Evolutionary conservation across 2,113 vertebrate species (phyloP).

Genomic region (Thymallus thymallus): DNA sequence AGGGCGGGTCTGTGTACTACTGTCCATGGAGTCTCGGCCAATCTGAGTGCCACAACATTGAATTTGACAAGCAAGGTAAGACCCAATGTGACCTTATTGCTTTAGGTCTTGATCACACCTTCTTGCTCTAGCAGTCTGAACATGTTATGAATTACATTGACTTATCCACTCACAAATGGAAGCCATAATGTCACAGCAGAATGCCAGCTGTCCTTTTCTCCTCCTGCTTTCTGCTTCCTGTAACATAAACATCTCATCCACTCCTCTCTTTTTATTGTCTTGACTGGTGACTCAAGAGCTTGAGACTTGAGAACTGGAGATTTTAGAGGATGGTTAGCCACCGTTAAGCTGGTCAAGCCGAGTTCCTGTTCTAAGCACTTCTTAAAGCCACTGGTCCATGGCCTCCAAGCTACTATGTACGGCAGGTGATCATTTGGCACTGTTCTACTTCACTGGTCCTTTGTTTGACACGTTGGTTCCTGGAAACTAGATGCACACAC

Average conservation of each 20-base stretch:
- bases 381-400: conserved; percentile 10
- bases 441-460: conserved; percentile 39
- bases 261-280: conserved; percentile 1
- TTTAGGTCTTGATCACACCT: background rate
- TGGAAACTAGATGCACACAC: conserved; percentile 5
- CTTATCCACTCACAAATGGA: no score
- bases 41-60: conserved; percentile 67
- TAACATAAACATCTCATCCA: conserved; percentile 1
- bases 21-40: conserved; percentile 80
- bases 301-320: conserved; percentile 2
- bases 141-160: no score
- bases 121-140: no score
- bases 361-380: conserved; percentile 20
- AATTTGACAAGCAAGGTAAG: conserved; percentile 83
- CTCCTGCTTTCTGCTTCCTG: background rate
- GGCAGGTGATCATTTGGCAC: conserved; percentile 37
- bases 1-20: conserved; percentile 87
- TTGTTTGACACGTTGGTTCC: conserved; percentile 28
- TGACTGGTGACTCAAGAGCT: background rate
- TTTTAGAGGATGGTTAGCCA: conserved; percentile 2
- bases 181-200: background rate
- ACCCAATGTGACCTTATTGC: background rate
- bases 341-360: conserved; percentile 7
- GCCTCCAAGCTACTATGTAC: conserved; percentile 24
- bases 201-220: background rate